Evolutionary conservation across 1,140 invertebrate genomes (phyloP), one percentile per base, ranked within the genome.

Genomic region (Drosophila burlai): DNA sequence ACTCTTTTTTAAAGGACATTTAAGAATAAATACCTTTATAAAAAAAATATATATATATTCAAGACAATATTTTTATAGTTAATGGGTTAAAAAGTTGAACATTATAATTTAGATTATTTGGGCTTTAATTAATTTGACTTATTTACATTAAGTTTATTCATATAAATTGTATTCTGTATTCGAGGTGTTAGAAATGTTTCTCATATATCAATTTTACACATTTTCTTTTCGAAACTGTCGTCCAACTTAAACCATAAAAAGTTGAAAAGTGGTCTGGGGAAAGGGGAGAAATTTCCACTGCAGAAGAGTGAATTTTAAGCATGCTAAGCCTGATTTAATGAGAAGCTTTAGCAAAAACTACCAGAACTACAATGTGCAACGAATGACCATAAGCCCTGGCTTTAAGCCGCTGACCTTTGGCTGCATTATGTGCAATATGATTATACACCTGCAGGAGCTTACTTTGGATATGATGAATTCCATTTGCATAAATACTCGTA

Each of bases 321-420:
- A 36, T 31, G 43, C 68, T 61, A 74, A 74, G 68, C 71, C 38
- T 52, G 68, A 74, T 73, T 73, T 73, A 74, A 73, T 73, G 55
- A 61, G 55, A 26, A 31, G 68, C 69, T 49, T 60, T 43, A 16
- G 29, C 21, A 50, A 52, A 49, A 38, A 43, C 31, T 43, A n/a
- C 4, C 34, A 73, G n/a, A 34, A n/a, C 49, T 24, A 16, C 26
- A 49, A n/a, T 10, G 15, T 57, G 36, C 68, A 40, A n/a, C 18
- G 54, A 57, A 73, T 36, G 46, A 38, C 45, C 40, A 38, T 73
- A 73, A 74, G 45, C 38, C 46, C 21, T 43, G 67, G 31, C 69
- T 73, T 73, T 52, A 73, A 73, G 67, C 68, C 18, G 49, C 71
- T 73, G 71, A 74, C 71, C 71, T 61, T 61, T 74, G 24, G 38